Evolutionary conservation across 1,140 invertebrate genomes (phyloP), one percentile per base, ranked within the genome.

Genomic region (Prorops nasuta): DNA sequence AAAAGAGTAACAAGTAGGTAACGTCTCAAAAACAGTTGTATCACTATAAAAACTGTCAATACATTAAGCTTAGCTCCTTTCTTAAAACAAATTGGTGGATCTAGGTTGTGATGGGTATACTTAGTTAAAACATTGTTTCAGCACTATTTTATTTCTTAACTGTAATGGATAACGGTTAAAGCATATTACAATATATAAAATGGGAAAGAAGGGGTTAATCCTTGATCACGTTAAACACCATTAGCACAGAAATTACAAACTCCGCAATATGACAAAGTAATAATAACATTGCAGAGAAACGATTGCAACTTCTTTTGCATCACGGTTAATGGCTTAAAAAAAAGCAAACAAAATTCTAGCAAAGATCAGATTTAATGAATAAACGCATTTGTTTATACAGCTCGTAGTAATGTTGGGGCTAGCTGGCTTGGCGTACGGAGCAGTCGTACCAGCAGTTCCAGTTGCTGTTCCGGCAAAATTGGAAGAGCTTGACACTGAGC

Each of bases 401-500:
- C 41, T 68, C 38, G 21, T 76, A 48, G 52, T 71, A 21, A 24
- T 75, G 12, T 46, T 77, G 49, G 61, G 58, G 41, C 22, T 57
- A 22, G 48, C 60, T 43, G 62, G 52, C 3, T 3, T 64, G 1
- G 57, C 55, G 2, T 52, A 59, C 7, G 61, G 59, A 1, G 68
- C 62, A 19, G 49, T 71, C 16, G 54, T 70, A 0, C 59, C 58
- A 9, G 54, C 63, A 8, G 32, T 53, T 1, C 34, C 37, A 2
- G 36, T 19, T 8, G 20, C 51, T 3, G 41, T 54, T 2, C 24
- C 45, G 1, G 54, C 56, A 10, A 69, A 54, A 38, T 34, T 72
- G 4, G 75, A 77, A 16, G 74, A 78, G 0, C 63, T 62, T 3
- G 71, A 74, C 22, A 49, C 72, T 0, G 44, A 58, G 1, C 68